phyloP scores from a whole-genome alignment of 2,797 vertebrate genomes.

The Parotocinclus haroldoi region DNA sequence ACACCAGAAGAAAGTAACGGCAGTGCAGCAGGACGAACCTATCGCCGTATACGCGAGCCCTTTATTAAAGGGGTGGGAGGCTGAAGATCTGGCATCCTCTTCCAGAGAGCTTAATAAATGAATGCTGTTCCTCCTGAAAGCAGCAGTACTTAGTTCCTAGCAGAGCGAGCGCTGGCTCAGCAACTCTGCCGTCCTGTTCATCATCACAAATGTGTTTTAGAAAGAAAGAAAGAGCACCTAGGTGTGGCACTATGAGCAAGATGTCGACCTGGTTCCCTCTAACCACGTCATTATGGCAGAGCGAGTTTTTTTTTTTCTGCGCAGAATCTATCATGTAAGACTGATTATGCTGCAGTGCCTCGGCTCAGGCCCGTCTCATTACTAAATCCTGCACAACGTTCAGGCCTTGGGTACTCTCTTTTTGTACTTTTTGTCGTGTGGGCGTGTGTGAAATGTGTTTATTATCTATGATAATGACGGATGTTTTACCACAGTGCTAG shows the following conservation, averaged over 20 bases:
- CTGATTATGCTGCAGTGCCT: neutral
- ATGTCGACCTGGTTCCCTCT: constrained; percentile 5
- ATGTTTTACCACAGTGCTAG: no score
- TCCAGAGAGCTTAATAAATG: constrained; percentile 46
- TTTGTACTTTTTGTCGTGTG: no score
- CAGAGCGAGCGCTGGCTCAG: constrained; percentile 46
- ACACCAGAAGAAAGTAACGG: neutral
- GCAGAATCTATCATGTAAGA: neutral
- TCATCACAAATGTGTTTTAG: constrained; percentile 23
- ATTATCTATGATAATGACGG: no score
- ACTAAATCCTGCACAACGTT: no score
- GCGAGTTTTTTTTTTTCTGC: neutral
- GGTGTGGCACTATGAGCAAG: neutral
- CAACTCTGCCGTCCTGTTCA: constrained; percentile 36
- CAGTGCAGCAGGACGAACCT: neutral
- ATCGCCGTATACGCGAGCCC: neutral
- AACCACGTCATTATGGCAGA: neutral
- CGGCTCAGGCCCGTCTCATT: no score
- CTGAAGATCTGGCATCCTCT: constrained; percentile 29
- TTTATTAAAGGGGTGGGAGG: neutral
- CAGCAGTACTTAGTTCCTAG: constrained; percentile 40
- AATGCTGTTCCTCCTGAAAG: constrained; percentile 49
- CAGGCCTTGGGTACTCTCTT: no score
- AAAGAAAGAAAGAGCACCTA: no score
- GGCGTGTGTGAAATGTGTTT: no score